Base-by-base conservation (phyloP, 2,888 invertebrate species). In the Nomada hirtipes region DNA sequence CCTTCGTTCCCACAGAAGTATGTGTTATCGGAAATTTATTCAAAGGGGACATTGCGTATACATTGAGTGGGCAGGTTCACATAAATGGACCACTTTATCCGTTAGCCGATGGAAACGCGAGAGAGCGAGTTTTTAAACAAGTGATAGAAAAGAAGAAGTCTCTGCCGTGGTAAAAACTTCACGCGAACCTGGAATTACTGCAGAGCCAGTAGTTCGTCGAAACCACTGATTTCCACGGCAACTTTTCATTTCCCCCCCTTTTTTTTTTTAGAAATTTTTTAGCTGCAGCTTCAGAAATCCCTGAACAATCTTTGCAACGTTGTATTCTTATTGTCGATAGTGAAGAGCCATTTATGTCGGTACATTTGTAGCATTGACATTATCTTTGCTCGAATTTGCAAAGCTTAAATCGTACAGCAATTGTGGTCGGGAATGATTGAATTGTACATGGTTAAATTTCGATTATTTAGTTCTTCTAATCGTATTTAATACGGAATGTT, bases 81-180 rank as follows among this genome's bases (percentile, higher is more conserved):
- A 44, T 53, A 68, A 75, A 68, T 26, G 26, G 29, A 2, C 36
- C n/a, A 23, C 42, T 47, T 61, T 23, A 76, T 57, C 26, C 47
- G 55, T 13, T 44, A 26, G 13, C 36, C 23, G 50, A 23, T 26
- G 42, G 47, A 42, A 36, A 70, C n/a, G 70, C 36, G 52, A 50
- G 50, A 57, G 63, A 20, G 13, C 7, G 53, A 50, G 59, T 76
- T 76, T 50, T 76, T 57, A 61, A 60, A 36, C 29, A 61, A 76
- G 55, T 70, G 29, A 26, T 20, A 63, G 63, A 63, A 63, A 70
- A 36, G 47, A 76, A 64, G 57, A 75, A 63, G 26, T 55, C 47
- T 15, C 63, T 15, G 15, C 70, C 9, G 23, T 1, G 11, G 18
- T 26, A 26, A 57, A 76, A 70, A 76, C 23, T 63, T 76, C 18